These are phyloP conservation scores for Etheostoma spectabile DNA, from an alignment of 2,113 vertebrate species.

Conservation along the genomic window DNA sequence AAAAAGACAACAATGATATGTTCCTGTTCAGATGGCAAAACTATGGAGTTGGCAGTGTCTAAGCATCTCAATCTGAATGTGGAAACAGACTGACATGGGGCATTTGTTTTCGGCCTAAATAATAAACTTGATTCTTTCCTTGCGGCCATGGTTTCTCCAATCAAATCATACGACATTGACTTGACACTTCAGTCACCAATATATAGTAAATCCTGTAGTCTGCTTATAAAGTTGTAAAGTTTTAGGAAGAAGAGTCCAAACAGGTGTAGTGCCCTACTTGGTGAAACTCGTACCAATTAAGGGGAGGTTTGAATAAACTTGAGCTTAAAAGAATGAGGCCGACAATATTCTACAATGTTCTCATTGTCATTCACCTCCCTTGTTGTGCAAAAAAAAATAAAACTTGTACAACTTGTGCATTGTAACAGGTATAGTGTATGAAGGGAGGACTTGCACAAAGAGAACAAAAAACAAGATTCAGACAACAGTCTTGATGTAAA, in stretches of 20 bases:
- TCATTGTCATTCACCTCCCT: not conserved
- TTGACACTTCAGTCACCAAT: not conserved
- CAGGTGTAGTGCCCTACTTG: not conserved
- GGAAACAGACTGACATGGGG: constrained; percentile 34
- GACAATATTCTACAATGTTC: not conserved
- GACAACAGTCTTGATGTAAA: no score
- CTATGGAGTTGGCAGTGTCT: constrained; percentile 13
- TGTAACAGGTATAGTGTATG: no score
- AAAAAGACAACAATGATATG: constrained; percentile 25
- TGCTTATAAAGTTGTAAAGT: not conserved
- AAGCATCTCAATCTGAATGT: constrained; percentile 22
- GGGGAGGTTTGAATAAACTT: not conserved
- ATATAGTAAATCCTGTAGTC: not conserved
- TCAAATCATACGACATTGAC: constrained; percentile 5
- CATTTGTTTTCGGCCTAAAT: constrained; percentile 60
- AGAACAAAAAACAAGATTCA: no score
- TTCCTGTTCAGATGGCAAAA: constrained; percentile 47
- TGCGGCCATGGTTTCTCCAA: constrained; percentile 18
- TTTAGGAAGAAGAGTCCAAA: not conserved
- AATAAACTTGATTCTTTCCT: constrained; percentile 39
- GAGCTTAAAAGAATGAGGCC: not conserved
- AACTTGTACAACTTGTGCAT: no score
- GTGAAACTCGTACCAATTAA: not conserved
- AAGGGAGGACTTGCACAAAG: no score
- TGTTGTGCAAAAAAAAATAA: no score